Percentiles rank a stretch among this genome's conserved stretches.
Evolutionary conservation across 2,888 invertebrate species (phyloP).

Genomic region (Lycophotia porphyrea): DNA sequence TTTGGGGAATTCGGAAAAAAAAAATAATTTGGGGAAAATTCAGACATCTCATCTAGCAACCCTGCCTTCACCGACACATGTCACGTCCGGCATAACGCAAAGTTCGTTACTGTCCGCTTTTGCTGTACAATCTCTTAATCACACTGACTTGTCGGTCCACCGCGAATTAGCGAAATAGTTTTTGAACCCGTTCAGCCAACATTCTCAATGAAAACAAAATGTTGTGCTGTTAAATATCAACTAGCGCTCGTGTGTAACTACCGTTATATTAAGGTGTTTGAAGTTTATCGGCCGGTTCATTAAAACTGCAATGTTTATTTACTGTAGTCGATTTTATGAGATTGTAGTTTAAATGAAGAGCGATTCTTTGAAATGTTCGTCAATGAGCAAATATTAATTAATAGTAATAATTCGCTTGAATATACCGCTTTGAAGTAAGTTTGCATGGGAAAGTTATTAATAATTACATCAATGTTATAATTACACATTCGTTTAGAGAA

Average conservation of each 20-base stretch:
- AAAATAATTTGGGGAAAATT: neutral
- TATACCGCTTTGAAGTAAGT: slow-evolving; percentile 1
- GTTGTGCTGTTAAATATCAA: slow-evolving; percentile 24
- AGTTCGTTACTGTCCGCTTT: slow-evolving; percentile 72
- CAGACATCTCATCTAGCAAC: neutral
- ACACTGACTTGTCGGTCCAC: slow-evolving; percentile 59
- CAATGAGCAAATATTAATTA: slow-evolving; percentile 2
- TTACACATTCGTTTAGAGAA: neutral
- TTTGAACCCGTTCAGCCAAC: slow-evolving; percentile 42
- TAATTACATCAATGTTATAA: neutral
- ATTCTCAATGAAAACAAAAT: slow-evolving; percentile 41
- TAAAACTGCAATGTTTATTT: slow-evolving; percentile 33
- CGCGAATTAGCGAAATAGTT: slow-evolving; percentile 59
- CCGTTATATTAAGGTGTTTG: slow-evolving; percentile 23
- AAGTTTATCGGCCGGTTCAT: slow-evolving; percentile 30
- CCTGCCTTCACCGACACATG: slow-evolving; percentile 37
- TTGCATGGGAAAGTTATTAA: neutral
- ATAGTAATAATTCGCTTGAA: slow-evolving; percentile 22
- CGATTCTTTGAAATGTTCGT: neutral
- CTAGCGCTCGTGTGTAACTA: slow-evolving; percentile 17
- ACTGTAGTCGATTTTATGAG: slow-evolving; percentile 8
- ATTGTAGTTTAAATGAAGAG: slow-evolving; percentile 7
- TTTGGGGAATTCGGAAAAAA: neutral
- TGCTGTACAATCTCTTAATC: slow-evolving; percentile 74
- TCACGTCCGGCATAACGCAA: slow-evolving; percentile 71